Conservation (phyloP, 2,888 invertebrate genomes). For the Mythimna vitellina region DNA sequence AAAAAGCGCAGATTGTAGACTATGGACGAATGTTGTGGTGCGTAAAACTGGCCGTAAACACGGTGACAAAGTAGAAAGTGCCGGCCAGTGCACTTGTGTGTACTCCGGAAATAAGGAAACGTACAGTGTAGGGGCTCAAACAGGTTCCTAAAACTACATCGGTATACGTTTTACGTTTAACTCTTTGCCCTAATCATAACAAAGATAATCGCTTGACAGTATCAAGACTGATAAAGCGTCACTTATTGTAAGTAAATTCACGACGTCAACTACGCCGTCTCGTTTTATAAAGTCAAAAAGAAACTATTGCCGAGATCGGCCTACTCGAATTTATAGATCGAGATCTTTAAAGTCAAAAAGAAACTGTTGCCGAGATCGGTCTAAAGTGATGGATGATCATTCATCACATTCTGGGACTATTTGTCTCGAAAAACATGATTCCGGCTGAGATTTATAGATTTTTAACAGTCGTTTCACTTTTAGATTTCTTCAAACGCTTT, state of each 20-base stretch:
- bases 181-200: neutral
- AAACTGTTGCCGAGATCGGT: no score
- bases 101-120: slow-evolving; percentile 64
- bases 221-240: neutral
- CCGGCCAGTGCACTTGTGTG: slow-evolving; percentile 62
- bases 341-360: no score
- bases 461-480: no score
- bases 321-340: no score
- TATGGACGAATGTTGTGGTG: slow-evolving; percentile 12
- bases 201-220: neutral
- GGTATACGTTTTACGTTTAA: slow-evolving; percentile 3
- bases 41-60: slow-evolving; percentile 47
- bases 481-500: no score
- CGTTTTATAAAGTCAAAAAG: no score
- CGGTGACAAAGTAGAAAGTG: slow-evolving; percentile 66
- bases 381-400: no score
- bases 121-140: slow-evolving; percentile 45
- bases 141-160: slow-evolving; percentile 52
- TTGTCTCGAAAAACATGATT: no score
- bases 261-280: no score
- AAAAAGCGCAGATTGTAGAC: neutral
- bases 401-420: no score
- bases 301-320: no score
- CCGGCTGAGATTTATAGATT: no score
- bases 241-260: neutral